Percentiles rank a stretch among this genome's conserved stretches.
Conservation (phyloP, 2,113 vertebrate genomes). For the Vulpes lagopus region DNA sequence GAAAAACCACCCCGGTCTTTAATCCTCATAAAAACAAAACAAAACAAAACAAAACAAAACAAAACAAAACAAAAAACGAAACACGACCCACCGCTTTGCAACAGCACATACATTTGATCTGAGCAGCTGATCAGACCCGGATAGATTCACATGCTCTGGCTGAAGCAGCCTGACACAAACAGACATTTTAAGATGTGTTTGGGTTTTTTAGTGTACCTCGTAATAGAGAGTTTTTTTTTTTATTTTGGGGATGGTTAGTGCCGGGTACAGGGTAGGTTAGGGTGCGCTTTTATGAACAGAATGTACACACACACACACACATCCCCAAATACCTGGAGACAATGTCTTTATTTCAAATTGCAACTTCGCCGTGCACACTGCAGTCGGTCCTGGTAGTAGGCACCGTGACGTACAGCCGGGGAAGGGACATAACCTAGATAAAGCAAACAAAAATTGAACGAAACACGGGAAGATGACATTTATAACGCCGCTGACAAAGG, state of each 20-base stretch:
- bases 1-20: neutral
- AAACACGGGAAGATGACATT: constrained; percentile 79
- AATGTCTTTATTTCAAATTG: constrained; percentile 52
- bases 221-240: neutral
- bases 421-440: constrained; percentile 78
- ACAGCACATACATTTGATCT: neutral
- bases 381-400: constrained; percentile 8
- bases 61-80: too few relatives aligned
- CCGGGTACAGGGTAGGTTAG: neutral
- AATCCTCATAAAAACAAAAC: neutral
- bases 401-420: constrained; percentile 70
- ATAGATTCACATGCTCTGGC: neutral
- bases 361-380: neutral
- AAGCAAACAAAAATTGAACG: constrained; percentile 84
- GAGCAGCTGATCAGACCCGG: neutral
- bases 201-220: neutral
- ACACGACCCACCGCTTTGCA: neutral
- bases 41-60: too few relatives aligned
- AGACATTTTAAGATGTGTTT: constrained; percentile 24
- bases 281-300: neutral
- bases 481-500: constrained; percentile 84
- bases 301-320: neutral
- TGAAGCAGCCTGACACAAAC: neutral
- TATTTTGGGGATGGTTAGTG: neutral
- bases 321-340: constrained; percentile 26